Conservation (phyloP, 2,888 invertebrate genomes). For the Griposia aprilina region DNA sequence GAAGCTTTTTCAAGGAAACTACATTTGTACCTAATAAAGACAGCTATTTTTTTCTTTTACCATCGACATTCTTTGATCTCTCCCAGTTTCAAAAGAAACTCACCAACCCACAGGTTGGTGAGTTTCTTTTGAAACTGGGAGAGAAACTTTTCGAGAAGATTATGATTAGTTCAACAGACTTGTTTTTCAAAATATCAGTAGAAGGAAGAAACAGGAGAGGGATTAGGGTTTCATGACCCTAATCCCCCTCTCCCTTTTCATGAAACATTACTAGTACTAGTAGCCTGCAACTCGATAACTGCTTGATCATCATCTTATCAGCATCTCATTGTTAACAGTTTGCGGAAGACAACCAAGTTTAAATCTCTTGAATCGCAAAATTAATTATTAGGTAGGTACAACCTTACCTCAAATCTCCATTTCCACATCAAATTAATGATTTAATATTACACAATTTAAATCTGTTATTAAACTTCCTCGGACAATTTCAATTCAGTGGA, state of each 20-base stretch:
- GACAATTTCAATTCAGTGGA: conserved; percentile 48
- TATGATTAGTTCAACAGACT: background rate
- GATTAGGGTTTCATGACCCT: too few species aligned
- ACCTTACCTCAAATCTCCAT: conserved; percentile 2
- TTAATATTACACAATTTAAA: conserved; percentile 42
- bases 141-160: background rate
- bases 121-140: background rate
- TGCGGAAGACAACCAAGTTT: background rate
- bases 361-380: background rate
- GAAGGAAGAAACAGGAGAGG: too few species aligned
- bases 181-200: background rate
- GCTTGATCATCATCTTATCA: background rate
- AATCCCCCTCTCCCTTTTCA: background rate
- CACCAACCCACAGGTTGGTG: too few species aligned
- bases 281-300: background rate
- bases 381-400: conserved; percentile 9
- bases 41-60: conserved; percentile 4
- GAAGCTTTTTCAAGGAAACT: background rate
- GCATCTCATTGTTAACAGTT: background rate
- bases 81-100: background rate
- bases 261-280: background rate
- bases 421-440: conserved; percentile 30
- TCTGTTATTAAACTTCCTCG: conserved; percentile 35
- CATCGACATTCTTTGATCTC: too few species aligned
- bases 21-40: background rate